Conservation (phyloP, 92 coral and sea anemone species). For the Porites cylindrica region DNA sequence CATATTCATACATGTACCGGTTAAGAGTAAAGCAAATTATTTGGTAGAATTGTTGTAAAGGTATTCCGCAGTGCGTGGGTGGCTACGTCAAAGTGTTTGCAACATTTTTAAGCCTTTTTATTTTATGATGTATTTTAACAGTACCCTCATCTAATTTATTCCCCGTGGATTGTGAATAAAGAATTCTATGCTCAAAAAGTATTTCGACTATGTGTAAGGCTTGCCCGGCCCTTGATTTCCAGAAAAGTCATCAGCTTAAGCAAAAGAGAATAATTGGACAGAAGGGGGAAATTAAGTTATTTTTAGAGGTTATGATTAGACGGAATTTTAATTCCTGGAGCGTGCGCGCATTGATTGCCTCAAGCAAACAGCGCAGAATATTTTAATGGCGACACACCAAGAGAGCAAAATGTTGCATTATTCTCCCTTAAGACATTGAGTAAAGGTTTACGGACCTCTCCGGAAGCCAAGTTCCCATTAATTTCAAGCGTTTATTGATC, state of each 20-base stretch:
- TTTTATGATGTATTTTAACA: slow-evolving; percentile 66
- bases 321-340: neutral
- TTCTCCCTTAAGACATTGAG: no score
- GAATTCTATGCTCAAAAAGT: slow-evolving; percentile 33
- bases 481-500: no score
- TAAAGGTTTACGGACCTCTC: no score
- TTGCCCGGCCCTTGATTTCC: neutral
- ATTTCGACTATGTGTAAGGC: neutral
- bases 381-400: no score
- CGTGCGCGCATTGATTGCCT: neutral
- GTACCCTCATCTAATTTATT: slow-evolving; percentile 75
- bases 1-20: slow-evolving; percentile 24
- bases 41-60: slow-evolving; percentile 12
- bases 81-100: slow-evolving; percentile 29
- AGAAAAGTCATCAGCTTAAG: no score
- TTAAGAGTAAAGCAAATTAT: neutral
- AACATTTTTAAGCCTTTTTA: slow-evolving; percentile 44
- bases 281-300: no score
- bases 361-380: no score
- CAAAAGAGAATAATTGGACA: no score
- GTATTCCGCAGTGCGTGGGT: slow-evolving; percentile 40
- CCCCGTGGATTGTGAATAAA: slow-evolving; percentile 60
- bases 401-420: no score
- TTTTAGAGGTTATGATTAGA: no score
- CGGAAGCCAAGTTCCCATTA: no score